A percentile compares a stretch with the other conserved stretches of the same genome.
Evolutionary conservation across 2,797 vertebrate species (phyloP).

Genomic region (Crax fasciolata): DNA sequence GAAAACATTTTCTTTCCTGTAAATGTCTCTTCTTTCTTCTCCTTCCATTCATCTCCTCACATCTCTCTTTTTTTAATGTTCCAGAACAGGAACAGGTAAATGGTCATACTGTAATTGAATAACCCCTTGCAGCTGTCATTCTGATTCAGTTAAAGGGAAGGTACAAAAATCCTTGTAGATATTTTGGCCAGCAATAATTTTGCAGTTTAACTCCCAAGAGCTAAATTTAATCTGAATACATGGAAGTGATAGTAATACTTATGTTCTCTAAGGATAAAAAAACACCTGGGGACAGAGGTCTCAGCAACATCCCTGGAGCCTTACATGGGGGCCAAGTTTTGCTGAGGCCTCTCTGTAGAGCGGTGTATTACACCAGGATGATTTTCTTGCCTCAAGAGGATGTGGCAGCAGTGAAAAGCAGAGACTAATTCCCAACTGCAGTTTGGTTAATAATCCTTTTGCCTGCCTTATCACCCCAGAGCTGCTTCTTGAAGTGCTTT

Average conservation of each 20-base stretch:
- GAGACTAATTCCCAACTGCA: background rate
- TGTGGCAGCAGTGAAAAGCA: background rate
- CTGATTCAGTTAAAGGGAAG: background rate
- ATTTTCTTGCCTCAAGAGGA: background rate
- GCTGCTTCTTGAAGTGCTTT: background rate
- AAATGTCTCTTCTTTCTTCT: background rate
- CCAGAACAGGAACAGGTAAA: background rate
- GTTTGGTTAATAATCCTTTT: background rate
- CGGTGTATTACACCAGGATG: fast-evolving
- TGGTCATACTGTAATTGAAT: fast-evolving
- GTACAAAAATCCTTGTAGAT: background rate
- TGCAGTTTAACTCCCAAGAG: background rate
- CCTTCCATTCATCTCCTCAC: background rate
- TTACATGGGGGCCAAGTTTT: fast-evolving
- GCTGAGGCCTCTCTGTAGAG: background rate
- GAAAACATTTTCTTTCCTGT: background rate
- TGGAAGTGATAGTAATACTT: background rate
- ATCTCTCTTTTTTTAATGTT: background rate
- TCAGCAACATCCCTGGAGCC: background rate
- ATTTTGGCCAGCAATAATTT: background rate
- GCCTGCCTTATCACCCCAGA: background rate
- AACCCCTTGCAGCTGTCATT: background rate
- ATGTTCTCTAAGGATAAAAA: background rate
- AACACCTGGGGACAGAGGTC: background rate
- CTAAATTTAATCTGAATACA: background rate